Evolutionary conservation across 2,888 invertebrate species (phyloP), one percentile per base, ranked within the genome.

Genomic region (Odontocolon sp.): DNA sequence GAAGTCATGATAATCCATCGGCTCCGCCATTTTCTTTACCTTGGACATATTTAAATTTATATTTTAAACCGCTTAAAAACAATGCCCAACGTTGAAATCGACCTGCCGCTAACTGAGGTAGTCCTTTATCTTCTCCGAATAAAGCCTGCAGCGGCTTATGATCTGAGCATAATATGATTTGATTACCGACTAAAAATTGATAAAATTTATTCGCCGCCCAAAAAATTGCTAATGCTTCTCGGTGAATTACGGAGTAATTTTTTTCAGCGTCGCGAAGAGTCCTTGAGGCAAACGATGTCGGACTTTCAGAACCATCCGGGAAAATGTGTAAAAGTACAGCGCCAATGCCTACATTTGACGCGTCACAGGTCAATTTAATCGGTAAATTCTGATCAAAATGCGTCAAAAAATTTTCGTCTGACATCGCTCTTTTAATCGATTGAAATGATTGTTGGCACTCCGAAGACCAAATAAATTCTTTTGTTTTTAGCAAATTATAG

Each of bases 261-360:
- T 59, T 78, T 26, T 88, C 79, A 2, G 80, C 79, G 38, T 31
- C 82, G 76, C 52, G 82, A 77, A 79, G 82, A 74, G 69, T 84
- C 80, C 64, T 72, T 23, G 86, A 87, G 1, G 87, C 87, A 77
- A 81, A 88, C 2, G 83, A 83, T n/a, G 88, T 85, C 4, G 88
- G 78, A 77, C 69, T 56, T 66, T 87, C 85, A n/a, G n/a, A n/a
- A 23, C 77, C 75, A 8, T 86, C 84, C 77, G 87, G 83, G n/a
- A 68, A 72, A 21, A 74, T 77, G 54, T 87, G 86, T 21, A 74
- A 64, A 42, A 85, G 74, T 8, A 87, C 83, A 2, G 87, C 80
- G 3, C 83, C 84, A n/a, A 86, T 33, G 9, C 85, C 85, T 45
- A 83, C 79, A 11, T 77, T 52, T 21, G 79, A 80, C 11, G 81